Conservation (phyloP, 2,113 vertebrate species). For the Hyla sarda region DNA sequence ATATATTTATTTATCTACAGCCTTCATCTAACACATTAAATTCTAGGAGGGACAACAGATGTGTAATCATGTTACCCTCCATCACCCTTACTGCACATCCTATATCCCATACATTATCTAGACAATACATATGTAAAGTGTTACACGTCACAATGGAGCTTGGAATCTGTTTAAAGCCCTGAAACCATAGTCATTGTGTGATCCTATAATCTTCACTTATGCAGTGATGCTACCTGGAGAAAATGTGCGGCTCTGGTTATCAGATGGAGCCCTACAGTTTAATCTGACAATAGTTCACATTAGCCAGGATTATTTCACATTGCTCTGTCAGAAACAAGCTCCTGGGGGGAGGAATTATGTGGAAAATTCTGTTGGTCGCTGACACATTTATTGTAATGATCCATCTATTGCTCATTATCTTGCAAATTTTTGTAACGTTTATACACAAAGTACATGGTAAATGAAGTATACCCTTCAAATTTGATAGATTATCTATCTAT, state of each 20-base stretch:
- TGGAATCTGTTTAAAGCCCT: neutral
- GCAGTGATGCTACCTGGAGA: neutral
- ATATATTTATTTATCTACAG: neutral
- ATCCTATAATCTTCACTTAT: neutral
- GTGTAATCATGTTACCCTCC: constrained; percentile 6
- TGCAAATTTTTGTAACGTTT: neutral
- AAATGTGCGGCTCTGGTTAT: neutral
- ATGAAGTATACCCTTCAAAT: too few species aligned
- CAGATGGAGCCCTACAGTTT: constrained; percentile 15
- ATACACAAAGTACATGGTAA: neutral
- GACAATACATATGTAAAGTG: neutral
- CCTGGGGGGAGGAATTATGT: neutral
- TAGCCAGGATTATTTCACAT: neutral
- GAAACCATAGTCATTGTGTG: neutral
- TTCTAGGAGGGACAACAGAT: neutral
- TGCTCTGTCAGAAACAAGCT: neutral
- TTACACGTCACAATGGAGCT: neutral
- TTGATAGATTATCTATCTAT: too few species aligned
- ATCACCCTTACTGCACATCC: neutral
- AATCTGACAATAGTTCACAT: constrained; percentile 27
- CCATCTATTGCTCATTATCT: neutral
- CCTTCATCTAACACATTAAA: neutral
- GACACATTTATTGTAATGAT: neutral
- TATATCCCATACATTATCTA: neutral
- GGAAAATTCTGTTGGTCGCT: neutral